Percentiles rank a stretch among this genome's conserved stretches.
These are phyloP conservation scores for Morpho deidamia DNA, from an alignment of 2,888 invertebrate species.

Conservation along the genomic window DNA sequence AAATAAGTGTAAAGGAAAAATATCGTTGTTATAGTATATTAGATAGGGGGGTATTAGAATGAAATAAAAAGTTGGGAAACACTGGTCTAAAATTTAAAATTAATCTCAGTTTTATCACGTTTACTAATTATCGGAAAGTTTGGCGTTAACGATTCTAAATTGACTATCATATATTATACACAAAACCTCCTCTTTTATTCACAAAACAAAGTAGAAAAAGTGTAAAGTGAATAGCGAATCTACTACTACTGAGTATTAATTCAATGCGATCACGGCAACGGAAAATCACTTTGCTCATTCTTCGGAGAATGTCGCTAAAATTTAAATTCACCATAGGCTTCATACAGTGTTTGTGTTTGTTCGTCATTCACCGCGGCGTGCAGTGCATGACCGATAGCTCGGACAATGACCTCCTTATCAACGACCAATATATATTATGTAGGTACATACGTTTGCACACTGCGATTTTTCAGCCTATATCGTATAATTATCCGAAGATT, in stretches of 20 bases:
- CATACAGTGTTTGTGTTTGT: constrained; percentile 17
- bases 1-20: too few relatives aligned
- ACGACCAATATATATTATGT: constrained; percentile 25
- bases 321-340: constrained; percentile 23
- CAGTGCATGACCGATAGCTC: constrained; percentile 58
- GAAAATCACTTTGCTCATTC: constrained; percentile 1
- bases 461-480: constrained; percentile 7
- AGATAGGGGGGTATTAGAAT: too few relatives aligned
- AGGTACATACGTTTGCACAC: constrained; percentile 24
- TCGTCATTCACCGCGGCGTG: constrained; percentile 27
- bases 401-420: constrained; percentile 54
- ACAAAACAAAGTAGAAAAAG: too few relatives aligned
- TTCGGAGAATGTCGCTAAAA: constrained; percentile 22
- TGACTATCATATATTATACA: too few relatives aligned
- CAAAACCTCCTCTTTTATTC: too few relatives aligned
- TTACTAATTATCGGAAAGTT: too few relatives aligned
- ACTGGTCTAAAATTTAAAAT: too few relatives aligned
- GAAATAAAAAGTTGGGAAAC: too few relatives aligned
- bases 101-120: too few relatives aligned
- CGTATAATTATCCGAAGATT: constrained; percentile 2
- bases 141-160: too few relatives aligned
- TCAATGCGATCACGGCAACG: background rate
- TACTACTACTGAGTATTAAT: background rate
- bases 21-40: too few relatives aligned
- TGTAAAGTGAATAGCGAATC: too few relatives aligned